Base-by-base conservation (phyloP, 2,797 vertebrate genomes). In the Oceanodroma leucorhoa region DNA sequence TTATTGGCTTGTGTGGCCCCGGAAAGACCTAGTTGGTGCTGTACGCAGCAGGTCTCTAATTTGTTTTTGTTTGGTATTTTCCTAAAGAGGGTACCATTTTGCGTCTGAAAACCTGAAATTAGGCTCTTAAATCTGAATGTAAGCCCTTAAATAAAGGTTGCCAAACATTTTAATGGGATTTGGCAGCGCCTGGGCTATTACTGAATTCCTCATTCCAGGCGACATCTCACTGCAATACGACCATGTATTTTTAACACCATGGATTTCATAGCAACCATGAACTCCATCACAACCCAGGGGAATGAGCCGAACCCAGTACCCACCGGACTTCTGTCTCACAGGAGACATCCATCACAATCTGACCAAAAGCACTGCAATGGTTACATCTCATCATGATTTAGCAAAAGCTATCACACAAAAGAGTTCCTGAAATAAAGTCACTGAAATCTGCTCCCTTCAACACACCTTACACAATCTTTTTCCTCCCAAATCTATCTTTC, bases 131-230 rank as follows among this genome's bases (percentile, higher is more conserved):
- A 78, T 57, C 21, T 83, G 46, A 88, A 73, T 29, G 10, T 36
- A 90, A 86, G 58, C 26, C 40, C 45, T 70, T 43, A 90, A 78
- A 65, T 36, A 62, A 75, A 90, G 19, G 11, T 50, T 82, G 34
- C 10, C 72, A 88, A 81, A 60, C 10, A 76, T 27, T 76, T 86
- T 22, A 79, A 40, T n/a, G 51, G 85, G 38, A 64, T 90, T 94
- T 90, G 61, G 60, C 71, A 65, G 23, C 2, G 3, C 22, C 61
- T 61, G 26, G 45, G 20, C 17, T 77, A 18, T 57, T 80, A 70
- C 20, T 22, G 18, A 89, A 60, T 71, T 89, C 30, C 27, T 79
- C 1, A 0, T 48, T 46, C 32, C 38, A 83, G 50, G 5, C 0
- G 1, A 32, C 41, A 43, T 71, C 41, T 86, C 89, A 51, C 41